Evolutionary conservation across 2,797 vertebrate species (phyloP).

Genomic region (Leptodactylus fallax): DNA sequence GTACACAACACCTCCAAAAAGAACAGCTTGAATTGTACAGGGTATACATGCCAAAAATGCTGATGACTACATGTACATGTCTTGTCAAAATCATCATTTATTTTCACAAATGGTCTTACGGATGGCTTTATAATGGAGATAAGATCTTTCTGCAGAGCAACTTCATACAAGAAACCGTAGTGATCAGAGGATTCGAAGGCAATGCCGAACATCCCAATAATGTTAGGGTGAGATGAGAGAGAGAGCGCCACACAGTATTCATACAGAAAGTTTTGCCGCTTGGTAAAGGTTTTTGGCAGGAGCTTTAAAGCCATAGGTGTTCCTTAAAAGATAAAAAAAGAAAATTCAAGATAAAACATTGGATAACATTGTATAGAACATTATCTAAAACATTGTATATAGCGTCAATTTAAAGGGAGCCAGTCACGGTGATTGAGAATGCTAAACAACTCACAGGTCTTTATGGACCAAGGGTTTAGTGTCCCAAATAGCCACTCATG

Average conservation of each 20-base stretch:
- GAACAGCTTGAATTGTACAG: too few relatives aligned
- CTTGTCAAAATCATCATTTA: too few relatives aligned
- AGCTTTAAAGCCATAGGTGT: conserved; percentile 91
- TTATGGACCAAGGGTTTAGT: too few relatives aligned
- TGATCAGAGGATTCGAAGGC: conserved; percentile 85
- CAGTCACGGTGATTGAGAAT: too few relatives aligned
- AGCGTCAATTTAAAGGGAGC: too few relatives aligned
- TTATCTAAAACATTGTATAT: too few relatives aligned
- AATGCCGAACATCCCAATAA: conserved; percentile 87
- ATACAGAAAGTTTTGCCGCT: conserved; percentile 85
- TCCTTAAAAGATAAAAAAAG: conserved; percentile 73
- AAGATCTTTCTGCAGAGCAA: conserved; percentile 86
- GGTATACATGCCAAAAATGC: too few relatives aligned
- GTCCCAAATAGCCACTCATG: too few relatives aligned
- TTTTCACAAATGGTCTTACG: conserved; percentile 70
- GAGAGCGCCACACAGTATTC: conserved; percentile 90
- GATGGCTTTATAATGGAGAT: conserved; percentile 89
- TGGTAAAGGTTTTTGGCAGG: conserved; percentile 85
- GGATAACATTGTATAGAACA: too few relatives aligned
- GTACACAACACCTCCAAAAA: too few relatives aligned
- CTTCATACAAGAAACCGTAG: conserved; percentile 90
- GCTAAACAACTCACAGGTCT: too few relatives aligned
- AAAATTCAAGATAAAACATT: neutral
- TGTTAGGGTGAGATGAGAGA: conserved; percentile 84
- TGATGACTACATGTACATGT: too few relatives aligned